phyloP scores from a whole-genome alignment of 1,140 invertebrate genomes.

The Olivierus martensii region DNA sequence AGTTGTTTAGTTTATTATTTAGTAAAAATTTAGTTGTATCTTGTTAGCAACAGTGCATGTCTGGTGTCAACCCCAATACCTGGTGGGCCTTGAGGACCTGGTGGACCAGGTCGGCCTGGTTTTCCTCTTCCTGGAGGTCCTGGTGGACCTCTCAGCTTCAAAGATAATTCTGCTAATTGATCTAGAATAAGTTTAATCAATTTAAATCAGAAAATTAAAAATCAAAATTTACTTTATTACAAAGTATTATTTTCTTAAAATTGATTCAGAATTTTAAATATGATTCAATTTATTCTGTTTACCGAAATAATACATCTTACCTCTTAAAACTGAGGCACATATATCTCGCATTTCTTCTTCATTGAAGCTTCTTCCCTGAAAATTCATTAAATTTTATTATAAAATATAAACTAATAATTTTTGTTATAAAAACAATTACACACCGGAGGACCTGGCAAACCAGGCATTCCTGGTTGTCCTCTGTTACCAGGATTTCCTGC shows the following conservation, averaged over 20 bases:
- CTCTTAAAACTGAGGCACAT: constrained; percentile 37
- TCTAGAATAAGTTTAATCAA: constrained; percentile 30
- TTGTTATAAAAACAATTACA: background rate
- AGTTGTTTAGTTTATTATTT: too few species aligned
- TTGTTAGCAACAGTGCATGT: too few species aligned
- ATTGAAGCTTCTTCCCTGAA: constrained; percentile 30
- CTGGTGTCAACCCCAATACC: constrained; percentile 24
- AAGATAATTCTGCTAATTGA: constrained; percentile 43
- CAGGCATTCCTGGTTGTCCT: constrained; percentile 16
- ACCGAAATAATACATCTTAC: constrained; percentile 23
- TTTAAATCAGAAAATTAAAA: too few species aligned
- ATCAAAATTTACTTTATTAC: too few species aligned
- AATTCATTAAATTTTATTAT: background rate
- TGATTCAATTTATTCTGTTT: too few species aligned
- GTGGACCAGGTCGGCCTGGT: constrained; percentile 41
- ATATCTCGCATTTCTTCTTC: constrained; percentile 40
- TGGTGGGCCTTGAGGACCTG: constrained; percentile 45
- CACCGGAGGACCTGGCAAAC: constrained; percentile 15
- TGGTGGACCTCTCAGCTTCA: constrained; percentile 42
- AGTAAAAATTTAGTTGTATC: too few species aligned
- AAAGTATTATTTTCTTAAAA: too few species aligned
- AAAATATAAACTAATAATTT: background rate
- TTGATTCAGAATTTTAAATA: too few species aligned
- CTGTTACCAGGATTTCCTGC: constrained; percentile 10
- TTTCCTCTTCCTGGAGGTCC: constrained; percentile 38